Conservation (phyloP, 2,797 vertebrate species). For the Manis pentadactyla region DNA sequence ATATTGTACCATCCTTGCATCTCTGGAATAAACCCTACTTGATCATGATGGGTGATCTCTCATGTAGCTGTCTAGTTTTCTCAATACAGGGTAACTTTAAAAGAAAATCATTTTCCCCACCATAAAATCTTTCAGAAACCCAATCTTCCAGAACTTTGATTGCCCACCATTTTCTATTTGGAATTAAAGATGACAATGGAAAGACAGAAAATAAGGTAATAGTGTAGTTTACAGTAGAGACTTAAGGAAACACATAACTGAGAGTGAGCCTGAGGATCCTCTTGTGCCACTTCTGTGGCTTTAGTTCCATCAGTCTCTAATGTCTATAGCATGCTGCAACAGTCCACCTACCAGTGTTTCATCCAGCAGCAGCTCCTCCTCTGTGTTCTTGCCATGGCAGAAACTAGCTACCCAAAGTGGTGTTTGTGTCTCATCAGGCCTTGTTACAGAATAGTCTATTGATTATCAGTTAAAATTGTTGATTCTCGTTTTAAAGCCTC, state of each 20-base stretch:
- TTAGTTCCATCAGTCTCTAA: background rate
- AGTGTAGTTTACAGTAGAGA: background rate
- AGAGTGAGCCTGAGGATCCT: background rate
- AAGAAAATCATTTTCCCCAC: background rate
- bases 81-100: background rate
- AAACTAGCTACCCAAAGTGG: background rate
- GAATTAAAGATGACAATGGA: background rate
- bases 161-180: background rate
- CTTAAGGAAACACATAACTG: background rate
- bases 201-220: background rate
- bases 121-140: background rate
- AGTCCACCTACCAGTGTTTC: background rate
- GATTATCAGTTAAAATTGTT: background rate
- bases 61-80: too few relatives aligned
- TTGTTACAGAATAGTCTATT: background rate
- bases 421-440: background rate
- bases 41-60: too few relatives aligned
- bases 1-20: too few relatives aligned
- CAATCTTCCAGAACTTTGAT: conserved; percentile 21
- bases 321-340: background rate
- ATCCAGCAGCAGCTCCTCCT: background rate
- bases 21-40: too few relatives aligned
- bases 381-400: background rate
- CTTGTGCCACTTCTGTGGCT: background rate
- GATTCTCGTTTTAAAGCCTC: background rate